phyloP scores from a whole-genome alignment of 2,888 invertebrate species.

The Mesochorus sp. region DNA sequence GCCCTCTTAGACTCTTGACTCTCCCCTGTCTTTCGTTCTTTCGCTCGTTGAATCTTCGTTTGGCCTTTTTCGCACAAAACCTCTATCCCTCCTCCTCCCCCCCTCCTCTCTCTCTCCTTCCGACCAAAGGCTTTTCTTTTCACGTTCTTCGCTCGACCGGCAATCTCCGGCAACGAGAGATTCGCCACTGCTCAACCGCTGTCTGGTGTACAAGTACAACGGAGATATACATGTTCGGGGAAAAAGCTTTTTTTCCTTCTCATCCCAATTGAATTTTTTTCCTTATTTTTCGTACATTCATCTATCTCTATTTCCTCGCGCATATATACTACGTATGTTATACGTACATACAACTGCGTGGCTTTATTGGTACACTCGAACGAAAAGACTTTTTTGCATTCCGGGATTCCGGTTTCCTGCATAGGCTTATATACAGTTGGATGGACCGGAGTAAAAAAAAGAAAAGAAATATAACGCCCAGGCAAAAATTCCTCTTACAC shows the following conservation, averaged over 20 bases:
- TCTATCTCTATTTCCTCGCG: background rate
- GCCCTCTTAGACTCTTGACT: constrained; percentile 45
- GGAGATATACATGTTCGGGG: background rate
- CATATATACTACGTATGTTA: no score
- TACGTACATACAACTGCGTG: background rate
- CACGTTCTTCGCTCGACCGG: constrained; percentile 27
- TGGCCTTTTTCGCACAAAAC: constrained; percentile 35
- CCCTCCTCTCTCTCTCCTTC: background rate
- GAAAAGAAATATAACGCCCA: no score
- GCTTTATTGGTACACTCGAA: background rate
- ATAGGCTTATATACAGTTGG: constrained; percentile 13
- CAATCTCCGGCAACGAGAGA: constrained; percentile 33
- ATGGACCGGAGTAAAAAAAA: constrained; percentile 17
- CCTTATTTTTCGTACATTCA: background rate
- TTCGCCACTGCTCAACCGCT: constrained; percentile 22
- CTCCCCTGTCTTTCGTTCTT: background rate
- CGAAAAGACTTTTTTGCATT: constrained; percentile 46
- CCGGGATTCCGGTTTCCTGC: constrained; percentile 28
- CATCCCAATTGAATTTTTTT: constrained; percentile 32
- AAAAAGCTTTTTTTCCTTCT: constrained; percentile 32
- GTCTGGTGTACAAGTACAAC: background rate
- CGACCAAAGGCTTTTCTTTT: constrained; percentile 56
- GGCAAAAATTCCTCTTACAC: constrained; percentile 25
- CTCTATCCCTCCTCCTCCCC: background rate
- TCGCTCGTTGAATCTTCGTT: constrained; percentile 33